Percentiles rank a stretch among this genome's conserved stretches.
phyloP scores from a whole-genome alignment of 2,888 invertebrate species.

The Agriopis aurantiaria region DNA sequence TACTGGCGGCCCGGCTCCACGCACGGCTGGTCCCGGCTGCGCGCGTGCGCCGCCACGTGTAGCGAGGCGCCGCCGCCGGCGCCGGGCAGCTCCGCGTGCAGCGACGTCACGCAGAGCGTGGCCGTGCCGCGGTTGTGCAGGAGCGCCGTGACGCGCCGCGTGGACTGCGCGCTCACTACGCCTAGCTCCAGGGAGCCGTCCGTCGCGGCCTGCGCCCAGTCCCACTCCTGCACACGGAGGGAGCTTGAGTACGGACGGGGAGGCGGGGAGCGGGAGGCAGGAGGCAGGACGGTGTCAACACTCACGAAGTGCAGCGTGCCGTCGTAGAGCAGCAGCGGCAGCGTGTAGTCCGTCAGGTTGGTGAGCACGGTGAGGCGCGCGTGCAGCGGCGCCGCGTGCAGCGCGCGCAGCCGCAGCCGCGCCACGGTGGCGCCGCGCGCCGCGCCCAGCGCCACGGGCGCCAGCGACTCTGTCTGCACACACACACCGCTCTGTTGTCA shows the following conservation, averaged over 20 bases:
- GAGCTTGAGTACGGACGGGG: background rate
- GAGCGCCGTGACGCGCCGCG: constrained; percentile 88
- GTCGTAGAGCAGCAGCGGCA: constrained; percentile 79
- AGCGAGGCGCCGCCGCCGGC: constrained; percentile 23
- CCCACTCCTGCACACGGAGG: constrained; percentile 65
- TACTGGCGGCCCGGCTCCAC: constrained; percentile 38
- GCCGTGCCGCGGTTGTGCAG: constrained; percentile 67
- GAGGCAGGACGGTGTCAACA: too few species aligned
- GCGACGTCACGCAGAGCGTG: constrained; percentile 61
- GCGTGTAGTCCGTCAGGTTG: constrained; percentile 76
- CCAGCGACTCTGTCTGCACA: constrained; percentile 50
- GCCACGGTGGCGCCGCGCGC: constrained; percentile 44
- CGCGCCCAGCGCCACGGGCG: constrained; percentile 51
- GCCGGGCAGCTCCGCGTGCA: constrained; percentile 44
- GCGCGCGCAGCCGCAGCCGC: constrained; percentile 39
- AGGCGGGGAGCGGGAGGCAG: background rate
- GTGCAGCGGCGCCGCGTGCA: constrained; percentile 42
- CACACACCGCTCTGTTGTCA: too few species aligned
- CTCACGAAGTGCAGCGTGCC: constrained; percentile 72
- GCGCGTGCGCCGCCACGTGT: constrained; percentile 5
- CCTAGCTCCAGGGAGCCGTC: constrained; percentile 86
- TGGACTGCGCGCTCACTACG: constrained; percentile 87
- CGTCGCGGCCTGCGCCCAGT: constrained; percentile 60
- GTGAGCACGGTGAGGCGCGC: constrained; percentile 71
- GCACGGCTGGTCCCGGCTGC: constrained; percentile 44